Conservation (phyloP, 2,797 vertebrate genomes). For the Paedocypris micromegethes region DNA sequence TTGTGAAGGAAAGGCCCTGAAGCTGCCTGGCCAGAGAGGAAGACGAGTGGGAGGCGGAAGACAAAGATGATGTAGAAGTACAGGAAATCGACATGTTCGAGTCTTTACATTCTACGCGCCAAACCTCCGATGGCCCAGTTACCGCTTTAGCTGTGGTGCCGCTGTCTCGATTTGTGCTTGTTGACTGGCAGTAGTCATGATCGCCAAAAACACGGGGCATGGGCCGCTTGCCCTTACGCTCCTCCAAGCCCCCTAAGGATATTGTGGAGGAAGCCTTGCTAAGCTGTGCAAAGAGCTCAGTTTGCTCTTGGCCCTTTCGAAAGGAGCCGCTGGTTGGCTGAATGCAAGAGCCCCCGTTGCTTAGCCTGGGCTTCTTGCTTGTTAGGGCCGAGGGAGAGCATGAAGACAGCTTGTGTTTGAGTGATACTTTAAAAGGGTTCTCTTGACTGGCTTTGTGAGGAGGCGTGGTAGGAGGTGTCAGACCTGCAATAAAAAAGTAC, state of each 20-base stretch:
- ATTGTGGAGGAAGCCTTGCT: constrained; percentile 80
- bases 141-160: constrained; percentile 51
- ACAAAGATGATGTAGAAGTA: constrained; percentile 60
- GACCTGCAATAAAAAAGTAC: constrained; percentile 70
- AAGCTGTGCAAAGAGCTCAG: constrained; percentile 91
- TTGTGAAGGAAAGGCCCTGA: constrained; percentile 70
- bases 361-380: constrained; percentile 86
- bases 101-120: constrained; percentile 85
- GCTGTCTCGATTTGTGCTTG: constrained; percentile 80
- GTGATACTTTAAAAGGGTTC: constrained; percentile 96
- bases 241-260: constrained; percentile 73
- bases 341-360: constrained; percentile 75
- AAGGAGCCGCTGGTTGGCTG: constrained; percentile 74
- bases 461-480: constrained; percentile 99
- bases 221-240: constrained; percentile 80
- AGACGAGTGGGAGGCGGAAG: constrained; percentile 52
- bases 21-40: constrained; percentile 73
- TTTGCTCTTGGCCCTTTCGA: constrained; percentile 88
- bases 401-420: constrained; percentile 92
- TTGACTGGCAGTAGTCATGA: constrained; percentile 97
- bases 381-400: constrained; percentile 86
- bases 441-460: constrained; percentile 99
- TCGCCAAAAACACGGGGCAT: constrained; percentile 86
- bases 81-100: constrained; percentile 68
- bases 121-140: constrained; percentile 76